Evolutionary conservation across 2,888 invertebrate genomes (phyloP).

Genomic region (Chrysotoxum bicinctum): DNA sequence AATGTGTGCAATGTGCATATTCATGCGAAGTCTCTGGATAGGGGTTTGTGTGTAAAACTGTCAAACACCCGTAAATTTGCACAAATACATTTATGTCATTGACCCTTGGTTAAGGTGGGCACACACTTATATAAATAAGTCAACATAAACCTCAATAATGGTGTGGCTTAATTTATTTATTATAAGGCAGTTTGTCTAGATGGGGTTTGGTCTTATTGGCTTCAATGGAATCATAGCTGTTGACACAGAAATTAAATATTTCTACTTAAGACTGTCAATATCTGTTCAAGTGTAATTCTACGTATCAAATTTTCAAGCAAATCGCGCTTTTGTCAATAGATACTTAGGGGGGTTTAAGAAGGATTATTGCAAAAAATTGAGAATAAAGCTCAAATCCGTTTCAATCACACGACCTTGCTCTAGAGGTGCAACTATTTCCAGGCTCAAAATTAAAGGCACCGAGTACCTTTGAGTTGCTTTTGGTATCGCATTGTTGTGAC

Average conservation of each 20-base stretch:
- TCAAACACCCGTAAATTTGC: not conserved
- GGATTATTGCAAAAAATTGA: no score
- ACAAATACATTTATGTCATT: conserved; percentile 7
- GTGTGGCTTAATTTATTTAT: conserved; percentile 5
- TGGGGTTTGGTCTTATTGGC: not conserved
- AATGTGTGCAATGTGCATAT: not conserved
- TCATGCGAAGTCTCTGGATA: not conserved
- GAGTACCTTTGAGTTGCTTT: no score
- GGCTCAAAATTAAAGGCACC: no score
- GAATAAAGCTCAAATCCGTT: no score
- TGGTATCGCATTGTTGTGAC: no score
- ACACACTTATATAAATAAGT: not conserved
- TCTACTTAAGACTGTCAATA: no score
- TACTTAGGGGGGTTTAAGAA: no score
- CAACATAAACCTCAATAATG: not conserved
- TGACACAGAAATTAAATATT: not conserved
- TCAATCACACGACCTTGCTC: no score
- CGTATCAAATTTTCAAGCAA: no score
- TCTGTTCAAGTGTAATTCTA: no score
- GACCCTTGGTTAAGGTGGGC: conserved; percentile 6
- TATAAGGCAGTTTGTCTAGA: not conserved
- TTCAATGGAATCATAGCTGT: not conserved
- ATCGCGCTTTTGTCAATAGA: no score
- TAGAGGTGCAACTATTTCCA: no score
- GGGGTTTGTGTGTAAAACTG: conserved; percentile 3